Base-by-base conservation (phyloP, 2,888 invertebrate genomes). In the Sinodicranocentrus sp. region DNA sequence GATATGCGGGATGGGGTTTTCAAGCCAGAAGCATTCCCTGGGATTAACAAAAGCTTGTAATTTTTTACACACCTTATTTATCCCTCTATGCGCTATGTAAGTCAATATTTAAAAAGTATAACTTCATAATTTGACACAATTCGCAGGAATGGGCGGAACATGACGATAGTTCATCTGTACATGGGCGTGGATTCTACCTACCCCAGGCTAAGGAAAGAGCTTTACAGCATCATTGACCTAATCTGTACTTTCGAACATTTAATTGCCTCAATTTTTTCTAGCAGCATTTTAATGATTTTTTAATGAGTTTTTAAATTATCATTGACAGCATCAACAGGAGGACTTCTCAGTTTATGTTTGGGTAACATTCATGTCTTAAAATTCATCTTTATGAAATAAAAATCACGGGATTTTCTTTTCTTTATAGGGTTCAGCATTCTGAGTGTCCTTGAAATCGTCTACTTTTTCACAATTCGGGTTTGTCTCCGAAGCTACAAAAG, bases 141-240 rank as follows among this genome's bases (percentile, higher is more conserved):
- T 82, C 52, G 6, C 48, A 88, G 88, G 73, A 82, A 84, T 6
- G 71, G 82, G 10, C 67, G 80, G 44, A 86, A 86, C 21, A 57
- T 87, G 52, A 85, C 87, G 0, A 87, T 88, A 10, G 76, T 86
- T 6, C 88, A 88, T 33, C 19, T 88, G 19, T 86, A 85, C 65
- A 86, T 86, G 72, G 84, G 83, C 2, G 75, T 71, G 0, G 86
- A 84, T 10, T 80, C 86, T 0, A 77, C 71, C 19, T 86, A 87
- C 48, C 85, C 87, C 1, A 80, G 84, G 67, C 48, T 87, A 8
- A 28, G 88, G 65, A 87, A 70, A 21, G 84, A 88, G 59, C 33
- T 88, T 10, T 87, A 85, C 54, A 84, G 84, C 8, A 39, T 85
- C 10, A 78, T 85, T 10, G 88, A 88, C 67, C 70, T 88, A 2